Evolutionary conservation across 2,888 invertebrate species (phyloP).

Genomic region (Deilephila porcellus): DNA sequence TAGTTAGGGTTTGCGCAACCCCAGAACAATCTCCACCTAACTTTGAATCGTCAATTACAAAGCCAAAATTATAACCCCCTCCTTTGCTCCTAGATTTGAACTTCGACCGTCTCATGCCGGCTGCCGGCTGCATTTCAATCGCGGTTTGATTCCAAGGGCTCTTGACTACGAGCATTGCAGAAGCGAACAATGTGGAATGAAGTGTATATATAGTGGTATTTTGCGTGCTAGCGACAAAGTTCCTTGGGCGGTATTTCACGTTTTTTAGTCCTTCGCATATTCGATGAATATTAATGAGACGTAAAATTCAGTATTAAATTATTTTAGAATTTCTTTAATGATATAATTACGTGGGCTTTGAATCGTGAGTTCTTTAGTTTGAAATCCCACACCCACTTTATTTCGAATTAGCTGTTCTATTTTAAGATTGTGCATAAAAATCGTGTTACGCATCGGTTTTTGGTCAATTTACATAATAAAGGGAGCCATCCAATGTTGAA

Average conservation of each 20-base stretch:
- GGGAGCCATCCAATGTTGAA: too few relatives aligned
- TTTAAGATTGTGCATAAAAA: too few relatives aligned
- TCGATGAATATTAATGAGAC: neutral
- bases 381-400: too few relatives aligned
- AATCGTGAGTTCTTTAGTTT: too few relatives aligned
- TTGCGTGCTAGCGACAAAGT: conserved; percentile 32
- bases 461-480: too few relatives aligned
- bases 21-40: conserved; percentile 24
- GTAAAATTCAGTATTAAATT: too few relatives aligned
- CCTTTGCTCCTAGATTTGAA: conserved; percentile 59
- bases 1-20: conserved; percentile 23
- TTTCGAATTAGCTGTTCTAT: too few relatives aligned
- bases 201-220: conserved; percentile 64
- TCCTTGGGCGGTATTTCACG: conserved; percentile 9
- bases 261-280: conserved; percentile 20
- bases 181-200: conserved; percentile 76
- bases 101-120: conserved; percentile 52
- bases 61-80: conserved; percentile 31
- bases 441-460: too few relatives aligned
- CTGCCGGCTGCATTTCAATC: conserved; percentile 72
- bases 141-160: conserved; percentile 63
- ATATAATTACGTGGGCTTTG: too few relatives aligned
- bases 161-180: conserved; percentile 66
- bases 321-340: too few relatives aligned
- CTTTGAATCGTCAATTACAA: conserved; percentile 19